A percentile compares a stretch with the other conserved stretches of the same genome.
These are phyloP conservation scores for Tetheella fluctuosa DNA, from an alignment of 2,888 invertebrate species.

Conservation along the genomic window DNA sequence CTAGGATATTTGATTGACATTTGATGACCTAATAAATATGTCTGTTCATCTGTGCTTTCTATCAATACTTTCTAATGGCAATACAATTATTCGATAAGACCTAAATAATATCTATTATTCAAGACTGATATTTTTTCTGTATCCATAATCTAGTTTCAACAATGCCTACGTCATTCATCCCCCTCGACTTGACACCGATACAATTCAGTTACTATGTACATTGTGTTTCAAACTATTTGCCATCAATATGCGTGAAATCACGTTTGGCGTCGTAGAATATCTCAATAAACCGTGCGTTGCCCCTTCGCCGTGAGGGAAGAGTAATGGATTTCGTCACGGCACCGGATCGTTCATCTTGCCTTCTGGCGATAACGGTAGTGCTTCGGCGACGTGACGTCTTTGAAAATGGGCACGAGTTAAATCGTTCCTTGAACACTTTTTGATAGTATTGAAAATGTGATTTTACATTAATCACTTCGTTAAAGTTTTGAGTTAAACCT, in stretches of 20 bases:
- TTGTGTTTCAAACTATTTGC: slow-evolving; percentile 13
- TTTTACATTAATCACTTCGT: slow-evolving; percentile 1
- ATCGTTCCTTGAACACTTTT: slow-evolving; percentile 15
- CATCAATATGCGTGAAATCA: slow-evolving; percentile 42
- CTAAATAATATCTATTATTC: not conserved
- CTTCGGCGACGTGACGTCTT: slow-evolving; percentile 20
- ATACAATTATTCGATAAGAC: too few relatives aligned
- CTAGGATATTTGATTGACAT: too few relatives aligned
- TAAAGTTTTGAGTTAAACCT: not conserved
- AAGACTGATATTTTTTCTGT: not conserved
- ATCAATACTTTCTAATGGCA: too few relatives aligned
- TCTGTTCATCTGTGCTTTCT: too few relatives aligned
- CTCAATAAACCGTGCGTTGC: slow-evolving; percentile 43
- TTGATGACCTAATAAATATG: too few relatives aligned
- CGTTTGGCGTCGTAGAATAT: slow-evolving; percentile 40
- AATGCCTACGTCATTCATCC: not conserved
- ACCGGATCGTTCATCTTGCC: slow-evolving; percentile 35
- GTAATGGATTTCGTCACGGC: slow-evolving; percentile 50
- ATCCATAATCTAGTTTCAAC: not conserved
- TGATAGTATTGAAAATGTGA: slow-evolving; percentile 5
- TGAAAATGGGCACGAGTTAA: slow-evolving; percentile 29
- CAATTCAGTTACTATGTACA: slow-evolving; percentile 5
- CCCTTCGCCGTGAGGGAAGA: slow-evolving; percentile 22
- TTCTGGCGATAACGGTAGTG: slow-evolving; percentile 23
- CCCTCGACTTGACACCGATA: not conserved